Base-by-base conservation (phyloP, 2,797 vertebrate species). In the Octomys mimax region DNA sequence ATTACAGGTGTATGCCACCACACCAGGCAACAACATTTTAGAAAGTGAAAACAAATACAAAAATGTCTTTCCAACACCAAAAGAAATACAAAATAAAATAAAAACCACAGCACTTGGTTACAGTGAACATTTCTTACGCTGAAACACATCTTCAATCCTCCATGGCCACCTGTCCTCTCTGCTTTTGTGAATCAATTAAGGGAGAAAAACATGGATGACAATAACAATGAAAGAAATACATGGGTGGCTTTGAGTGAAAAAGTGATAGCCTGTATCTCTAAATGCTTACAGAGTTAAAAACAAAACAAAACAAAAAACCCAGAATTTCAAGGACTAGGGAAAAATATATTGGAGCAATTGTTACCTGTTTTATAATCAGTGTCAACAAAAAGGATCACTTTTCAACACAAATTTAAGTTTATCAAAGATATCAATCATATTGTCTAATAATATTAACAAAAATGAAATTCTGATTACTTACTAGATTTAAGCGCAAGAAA, bases 81-180 rank as follows among this genome's bases (percentile, higher is more conserved):
- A 87, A 95, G 84, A 71, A 33, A 89, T 52, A 87, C 49, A 96
- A 92, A 95, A 96, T 49, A 33, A 96, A 78, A 95, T 91, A 33
- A 88, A 95, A 36, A 92, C n/a, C 26, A 89, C n/a, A 88, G 57
- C 82, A 92, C 68, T 92, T 68, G 49, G 77, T 83, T 88, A 59
- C 52, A 81, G 0, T n/a, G 68, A 92, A 82, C 7, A 61, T 6
- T 54, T 84, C 36, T 82, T 42, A 86, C 77, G 16, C 9, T 94
- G 46, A 92, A 96, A 93, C 18, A 70, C 59, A 93, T 86, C 86
- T 89, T 96, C 64, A 78, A 4, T 84, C 87, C 70, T 95, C 75
- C 12, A 21, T 16, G 8, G 49, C 28, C 85, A 90, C 14, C 79
- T 33, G 91, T 22, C 33, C 75, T 87, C 61, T 95, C 73, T 87